Base-by-base conservation (phyloP, 2,888 invertebrate genomes). In the Homarus gammarus region DNA sequence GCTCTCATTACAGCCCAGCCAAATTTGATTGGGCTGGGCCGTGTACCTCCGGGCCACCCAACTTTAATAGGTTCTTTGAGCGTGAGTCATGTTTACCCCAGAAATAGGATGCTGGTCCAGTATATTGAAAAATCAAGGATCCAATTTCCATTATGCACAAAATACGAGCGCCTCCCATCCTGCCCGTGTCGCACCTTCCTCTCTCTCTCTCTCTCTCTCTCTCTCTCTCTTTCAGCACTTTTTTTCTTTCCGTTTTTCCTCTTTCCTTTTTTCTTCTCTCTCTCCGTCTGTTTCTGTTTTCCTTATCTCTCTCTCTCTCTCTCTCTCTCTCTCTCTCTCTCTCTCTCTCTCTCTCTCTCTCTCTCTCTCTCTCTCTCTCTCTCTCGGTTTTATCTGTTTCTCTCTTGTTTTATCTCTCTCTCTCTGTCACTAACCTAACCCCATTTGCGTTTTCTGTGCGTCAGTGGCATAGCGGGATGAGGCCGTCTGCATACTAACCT, bases 91-190 rank as follows among this genome's bases (percentile, higher is more conserved):
- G 33, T 36, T 15, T 64, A 56, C 33, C 6, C 51, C 27, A 51
- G 33, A 78, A 77, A 78, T 51, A 78, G 78, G 51, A 79, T 61
- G 79, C 61, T 79, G 61, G 56, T 79, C 33, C 79, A 61, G 38
- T 56, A 61, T 61, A 61, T 61, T 79, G 79, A 79, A 79, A 79
- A 79, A 79, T 79, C 79, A 79, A 56, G 31, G 61, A 79, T 61
- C 61, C 79, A 79, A 79, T 79, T 79, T 79, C 79, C 79, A 79
- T 79, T 79, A 79, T 61, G 36, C 36, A 22, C 36, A 61, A 79
- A 38, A 79, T 61, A 79, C 79, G 49, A 79, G 61, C 79, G 15
- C 22, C 68, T 31, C 18, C 18, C 82, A 27, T 68, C 33, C 68
- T n/a, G 10, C 44, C 44, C 10, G 27, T 22, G 31, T 82, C 40